Conservation (phyloP, 2,888 invertebrate species). For the Galeruca laticollis region DNA sequence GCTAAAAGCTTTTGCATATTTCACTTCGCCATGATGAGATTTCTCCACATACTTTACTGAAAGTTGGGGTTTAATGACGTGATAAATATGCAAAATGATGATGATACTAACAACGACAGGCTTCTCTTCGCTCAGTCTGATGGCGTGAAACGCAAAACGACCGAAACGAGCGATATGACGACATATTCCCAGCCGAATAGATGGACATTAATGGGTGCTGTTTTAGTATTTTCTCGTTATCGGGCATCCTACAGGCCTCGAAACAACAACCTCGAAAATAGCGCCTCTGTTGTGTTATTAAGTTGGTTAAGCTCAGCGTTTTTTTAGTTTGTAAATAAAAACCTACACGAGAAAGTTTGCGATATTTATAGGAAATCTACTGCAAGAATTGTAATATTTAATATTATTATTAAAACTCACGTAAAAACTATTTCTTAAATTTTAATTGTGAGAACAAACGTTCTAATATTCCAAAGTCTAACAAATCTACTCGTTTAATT, state of each 20-base stretch:
- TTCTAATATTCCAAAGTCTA: too few relatives aligned
- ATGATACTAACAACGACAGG: not conserved
- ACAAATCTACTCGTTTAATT: too few relatives aligned
- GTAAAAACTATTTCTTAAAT: too few relatives aligned
- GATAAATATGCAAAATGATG: constrained; percentile 36
- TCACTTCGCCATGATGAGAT: constrained; percentile 30
- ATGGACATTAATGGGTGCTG: constrained; percentile 35
- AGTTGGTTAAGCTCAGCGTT: not conserved
- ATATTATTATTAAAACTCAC: too few relatives aligned
- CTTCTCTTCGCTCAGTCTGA: not conserved
- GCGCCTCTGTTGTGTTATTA: constrained; percentile 8
- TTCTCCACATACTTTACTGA: constrained; percentile 17
- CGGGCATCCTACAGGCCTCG: constrained; percentile 26
- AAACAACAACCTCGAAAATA: constrained; percentile 15
- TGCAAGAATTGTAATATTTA: not conserved
- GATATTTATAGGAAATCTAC: not conserved
- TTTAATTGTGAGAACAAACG: too few relatives aligned
- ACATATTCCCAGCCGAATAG: constrained; percentile 25
- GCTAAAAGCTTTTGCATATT: constrained; percentile 31
- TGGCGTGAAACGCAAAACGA: constrained; percentile 14
- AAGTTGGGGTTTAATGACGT: constrained; percentile 31
- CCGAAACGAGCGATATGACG: constrained; percentile 18
- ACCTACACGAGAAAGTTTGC: not conserved
- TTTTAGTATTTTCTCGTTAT: constrained; percentile 38
- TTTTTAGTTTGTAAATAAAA: not conserved